Evolutionary conservation across 2,797 vertebrate genomes (phyloP), one percentile per base, ranked within the genome.

Genomic region (Catostomus latipinnis): DNA sequence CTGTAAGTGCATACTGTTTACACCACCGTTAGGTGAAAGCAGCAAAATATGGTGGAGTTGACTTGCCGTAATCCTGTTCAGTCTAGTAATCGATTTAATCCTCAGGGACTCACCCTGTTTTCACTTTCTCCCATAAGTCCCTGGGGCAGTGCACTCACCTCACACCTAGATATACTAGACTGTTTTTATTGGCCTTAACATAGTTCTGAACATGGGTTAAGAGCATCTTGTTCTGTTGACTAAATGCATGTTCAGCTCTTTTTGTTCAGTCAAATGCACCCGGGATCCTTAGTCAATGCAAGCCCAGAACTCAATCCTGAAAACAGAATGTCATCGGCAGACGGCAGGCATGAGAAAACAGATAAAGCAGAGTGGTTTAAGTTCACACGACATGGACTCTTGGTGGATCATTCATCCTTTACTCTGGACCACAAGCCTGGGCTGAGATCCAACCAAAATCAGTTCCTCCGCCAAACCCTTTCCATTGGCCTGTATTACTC

Each of bases 321-420:
- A 66, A 48, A 14, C 68, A 67, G 74, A 50, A 76, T 71, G 71
- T 76, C 77, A 60, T 74, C 65, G 5, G 66, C 52, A 74, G 71
- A 69, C 71, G 8, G 50, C 58, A 79, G 67, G 61, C 73, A 56
- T 43, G 50, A 53, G 70, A 63, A 76, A 65, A 46, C 60, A 46
- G 52, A 68, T 57, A 76, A 68, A 58, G 14, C 43, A 1, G 71
- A 83, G 74, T 72, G 78, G 68, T 73, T 82, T 72, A 71, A 76
- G 72, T 83, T 85, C 74, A 85, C 81, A 78, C 65, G 65, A 81
- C 81, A 86, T 76, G 72, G 80, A 81, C 58, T 83, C 80, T 82
- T 81, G 77, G 77, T 82, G 71, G 83, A 86, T 81, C 80, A 71
- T 78, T 73, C 62, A 73, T 76, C 77, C 72, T 81, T 83, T 79